Percentiles rank a stretch among this genome's conserved stretches.
These are phyloP conservation scores for Mus minutoides DNA, from an alignment of 2,797 vertebrate species.

Conservation along the genomic window DNA sequence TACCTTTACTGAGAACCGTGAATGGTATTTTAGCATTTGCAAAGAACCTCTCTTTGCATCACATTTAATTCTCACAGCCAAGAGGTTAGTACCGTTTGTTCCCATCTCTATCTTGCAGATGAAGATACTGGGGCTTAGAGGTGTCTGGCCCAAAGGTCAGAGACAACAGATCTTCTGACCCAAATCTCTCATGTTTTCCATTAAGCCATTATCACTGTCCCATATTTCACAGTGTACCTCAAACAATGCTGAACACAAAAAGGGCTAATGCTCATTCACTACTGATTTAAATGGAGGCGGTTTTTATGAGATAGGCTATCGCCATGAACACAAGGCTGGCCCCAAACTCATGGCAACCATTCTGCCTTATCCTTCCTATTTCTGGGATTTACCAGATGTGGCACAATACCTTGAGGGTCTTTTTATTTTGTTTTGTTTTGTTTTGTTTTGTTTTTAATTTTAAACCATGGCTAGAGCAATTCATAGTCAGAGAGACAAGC, in stretches of 20 bases:
- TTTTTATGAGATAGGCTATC: background rate
- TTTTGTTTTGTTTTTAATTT: background rate
- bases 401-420: background rate
- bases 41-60: constrained; percentile 17
- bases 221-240: constrained; percentile 7
- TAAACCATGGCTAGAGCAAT: constrained; percentile 6
- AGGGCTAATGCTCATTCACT: background rate
- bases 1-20: background rate
- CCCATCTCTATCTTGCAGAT: background rate
- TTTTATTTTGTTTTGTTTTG: too few species aligned
- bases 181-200: constrained; percentile 8
- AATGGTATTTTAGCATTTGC: background rate
- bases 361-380: background rate
- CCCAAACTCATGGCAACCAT: background rate
- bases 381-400: background rate
- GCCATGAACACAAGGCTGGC: background rate
- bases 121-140: background rate
- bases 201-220: background rate
- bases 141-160: background rate
- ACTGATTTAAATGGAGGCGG: constrained; percentile 11
- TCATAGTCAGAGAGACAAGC: constrained; percentile 19
- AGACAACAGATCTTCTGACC: constrained; percentile 8
- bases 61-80: constrained; percentile 1
- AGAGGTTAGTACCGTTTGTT: background rate
- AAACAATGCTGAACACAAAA: constrained; percentile 5